Percentiles rank a stretch among this genome's conserved stretches.
Conservation (phyloP, 2,888 invertebrate species). For the Lasiommata megera region DNA sequence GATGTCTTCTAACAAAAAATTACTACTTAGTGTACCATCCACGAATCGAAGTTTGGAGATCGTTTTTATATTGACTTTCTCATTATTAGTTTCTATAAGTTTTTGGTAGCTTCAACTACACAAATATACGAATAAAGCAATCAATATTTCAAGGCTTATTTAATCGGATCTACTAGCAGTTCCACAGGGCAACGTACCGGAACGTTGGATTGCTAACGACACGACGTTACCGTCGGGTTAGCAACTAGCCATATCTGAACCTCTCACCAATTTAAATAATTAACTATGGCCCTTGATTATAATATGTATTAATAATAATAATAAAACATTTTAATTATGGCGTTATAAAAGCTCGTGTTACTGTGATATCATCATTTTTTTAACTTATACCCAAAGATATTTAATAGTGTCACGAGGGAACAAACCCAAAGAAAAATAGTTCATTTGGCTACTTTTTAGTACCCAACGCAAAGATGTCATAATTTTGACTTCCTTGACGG, state of each 20-base stretch:
- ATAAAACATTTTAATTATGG: slow-evolving; percentile 4
- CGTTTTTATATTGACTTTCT: too few species aligned
- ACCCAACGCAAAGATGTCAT: too few species aligned
- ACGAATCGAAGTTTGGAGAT: too few species aligned
- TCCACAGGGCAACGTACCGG: background rate
- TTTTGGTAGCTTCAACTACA: too few species aligned
- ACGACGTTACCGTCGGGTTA: background rate
- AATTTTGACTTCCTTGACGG: too few species aligned
- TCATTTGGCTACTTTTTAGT: too few species aligned
- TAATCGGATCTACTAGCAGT: background rate
- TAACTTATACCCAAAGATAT: background rate
- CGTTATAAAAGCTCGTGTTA: background rate
- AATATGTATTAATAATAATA: background rate
- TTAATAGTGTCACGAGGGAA: background rate
- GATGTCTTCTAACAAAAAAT: too few species aligned
- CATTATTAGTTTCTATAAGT: background rate
- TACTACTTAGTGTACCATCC: too few species aligned
- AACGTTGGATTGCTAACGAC: background rate
- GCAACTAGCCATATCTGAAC: background rate
- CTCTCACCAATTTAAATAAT: slow-evolving; percentile 2
- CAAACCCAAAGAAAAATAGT: too few species aligned
- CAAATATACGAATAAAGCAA: background rate
- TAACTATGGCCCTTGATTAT: background rate
- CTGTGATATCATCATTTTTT: background rate
- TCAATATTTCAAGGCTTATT: background rate